phyloP scores from a whole-genome alignment of 2,113 vertebrate species.

The Prunella fulvescens region DNA sequence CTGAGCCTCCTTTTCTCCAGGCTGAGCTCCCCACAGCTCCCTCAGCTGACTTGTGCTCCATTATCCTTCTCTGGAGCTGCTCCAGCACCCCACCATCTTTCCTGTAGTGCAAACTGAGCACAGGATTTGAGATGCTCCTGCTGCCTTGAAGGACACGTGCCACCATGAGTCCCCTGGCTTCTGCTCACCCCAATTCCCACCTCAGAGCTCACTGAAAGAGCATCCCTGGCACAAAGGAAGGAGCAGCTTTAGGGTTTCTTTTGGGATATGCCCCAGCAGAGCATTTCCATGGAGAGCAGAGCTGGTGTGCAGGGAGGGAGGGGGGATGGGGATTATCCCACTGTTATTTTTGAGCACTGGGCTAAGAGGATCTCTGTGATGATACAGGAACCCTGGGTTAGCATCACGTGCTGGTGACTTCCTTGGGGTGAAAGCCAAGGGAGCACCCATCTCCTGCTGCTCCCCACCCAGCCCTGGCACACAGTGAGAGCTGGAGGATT shows the following conservation, averaged over 20 bases:
- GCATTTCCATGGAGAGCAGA: background rate
- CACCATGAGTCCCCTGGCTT: background rate
- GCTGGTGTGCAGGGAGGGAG: background rate
- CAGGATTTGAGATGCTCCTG: background rate
- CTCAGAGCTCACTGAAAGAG: background rate
- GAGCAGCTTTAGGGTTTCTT: background rate
- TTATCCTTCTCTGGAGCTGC: background rate
- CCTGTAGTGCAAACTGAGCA: background rate
- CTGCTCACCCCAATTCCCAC: background rate
- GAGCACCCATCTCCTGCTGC: background rate
- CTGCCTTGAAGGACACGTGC: background rate
- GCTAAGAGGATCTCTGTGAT: slow-evolving; percentile 14
- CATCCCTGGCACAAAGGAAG: background rate
- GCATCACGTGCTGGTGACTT: background rate
- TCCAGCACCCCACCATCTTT: background rate
- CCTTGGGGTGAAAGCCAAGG: background rate
- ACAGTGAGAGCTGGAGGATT: background rate
- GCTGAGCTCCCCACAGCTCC: background rate
- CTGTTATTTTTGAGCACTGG: slow-evolving; percentile 51
- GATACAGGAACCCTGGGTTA: background rate
- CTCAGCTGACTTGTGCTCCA: background rate
- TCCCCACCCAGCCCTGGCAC: background rate
- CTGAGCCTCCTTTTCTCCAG: background rate
- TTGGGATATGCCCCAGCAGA: background rate
- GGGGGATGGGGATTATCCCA: background rate